Percentiles rank a stretch among this genome's conserved stretches.
Conservation (phyloP, 2,888 invertebrate species). For the Hofmannophila pseudospretella region DNA sequence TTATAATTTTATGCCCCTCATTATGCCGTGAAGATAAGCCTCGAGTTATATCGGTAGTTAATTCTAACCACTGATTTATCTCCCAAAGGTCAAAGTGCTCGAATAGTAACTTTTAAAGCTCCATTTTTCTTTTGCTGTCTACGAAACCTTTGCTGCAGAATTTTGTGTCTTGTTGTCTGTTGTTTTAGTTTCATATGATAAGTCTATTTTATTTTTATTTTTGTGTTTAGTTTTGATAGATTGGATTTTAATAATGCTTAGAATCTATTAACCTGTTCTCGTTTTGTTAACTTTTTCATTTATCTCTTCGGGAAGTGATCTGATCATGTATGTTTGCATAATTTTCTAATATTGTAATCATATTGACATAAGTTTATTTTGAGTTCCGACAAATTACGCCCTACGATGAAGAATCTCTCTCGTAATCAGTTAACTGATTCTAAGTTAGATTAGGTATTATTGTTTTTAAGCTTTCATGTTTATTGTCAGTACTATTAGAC, state of each 20-base stretch:
- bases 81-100: neutral
- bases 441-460: too few relatives aligned
- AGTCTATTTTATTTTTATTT: neutral
- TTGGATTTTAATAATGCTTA: conserved; percentile 35
- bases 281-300: conserved; percentile 3
- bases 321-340: too few relatives aligned
- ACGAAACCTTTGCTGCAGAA: neutral
- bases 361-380: too few relatives aligned
- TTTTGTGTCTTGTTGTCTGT: neutral
- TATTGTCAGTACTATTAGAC: too few relatives aligned
- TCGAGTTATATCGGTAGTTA: conserved; percentile 8
- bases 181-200: neutral
- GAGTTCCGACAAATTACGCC: too few relatives aligned
- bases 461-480: too few relatives aligned
- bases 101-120: neutral
- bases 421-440: too few relatives aligned
- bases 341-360: too few relatives aligned
- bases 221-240: conserved; percentile 2
- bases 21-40: conserved; percentile 7
- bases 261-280: conserved; percentile 25
- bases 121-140: neutral
- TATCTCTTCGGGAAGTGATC: too few relatives aligned
- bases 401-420: too few relatives aligned
- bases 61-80: conserved; percentile 8
- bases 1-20: conserved; percentile 10